Evolutionary conservation across 2,113 vertebrate species (phyloP), one percentile per base, ranked within the genome.

Genomic region (Callocephalon fimbriatum): DNA sequence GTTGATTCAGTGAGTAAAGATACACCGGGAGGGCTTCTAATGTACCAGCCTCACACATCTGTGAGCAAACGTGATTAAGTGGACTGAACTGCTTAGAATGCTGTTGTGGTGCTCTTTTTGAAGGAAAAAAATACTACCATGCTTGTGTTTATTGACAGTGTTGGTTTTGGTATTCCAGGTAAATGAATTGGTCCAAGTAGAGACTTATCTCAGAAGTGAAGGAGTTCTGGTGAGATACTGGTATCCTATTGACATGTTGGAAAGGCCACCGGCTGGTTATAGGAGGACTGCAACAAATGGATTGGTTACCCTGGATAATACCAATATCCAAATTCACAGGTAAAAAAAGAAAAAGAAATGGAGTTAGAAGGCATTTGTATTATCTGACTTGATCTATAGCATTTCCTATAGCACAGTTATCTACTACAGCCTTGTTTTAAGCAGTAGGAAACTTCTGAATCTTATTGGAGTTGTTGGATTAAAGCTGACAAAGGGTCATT

Each of bases 241-340:
- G 99, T 99, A 99, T 44, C 99, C 99, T 17, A 99, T 99, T 54
- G 99, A 99, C 94, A 99, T 99, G 99, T 91, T 99, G 72, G 99
- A 99, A 95, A 98, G 99, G 32, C 99, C 99, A 1, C 99, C 99
- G 4, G 99, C 99, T 16, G 99, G 99, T 15, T 99, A 99, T 76
- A 98, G 99, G 80, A 98, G 99, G 76, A 99, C 99, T 75, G 99
- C 99, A 9, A 99, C 99, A 42, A 99, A 99, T 8, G 99, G 99
- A 7, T 96, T 99, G 63, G 99, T 99, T 78, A 99, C 99, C 48
- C 84, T 99, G 90, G 99, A 99, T 96, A 99, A 99, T 48, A 99
- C 99, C 97, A 99, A 99, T 97, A 99, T 99, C 92, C 99, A 99
- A 87, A 99, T 99, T 94, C 99, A 99, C 97, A 99, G 99, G 99